A percentile compares a stretch with the other conserved stretches of the same genome.
These are phyloP conservation scores for Syngnathus floridae DNA, from an alignment of 2,113 vertebrate species.

Conservation along the genomic window DNA sequence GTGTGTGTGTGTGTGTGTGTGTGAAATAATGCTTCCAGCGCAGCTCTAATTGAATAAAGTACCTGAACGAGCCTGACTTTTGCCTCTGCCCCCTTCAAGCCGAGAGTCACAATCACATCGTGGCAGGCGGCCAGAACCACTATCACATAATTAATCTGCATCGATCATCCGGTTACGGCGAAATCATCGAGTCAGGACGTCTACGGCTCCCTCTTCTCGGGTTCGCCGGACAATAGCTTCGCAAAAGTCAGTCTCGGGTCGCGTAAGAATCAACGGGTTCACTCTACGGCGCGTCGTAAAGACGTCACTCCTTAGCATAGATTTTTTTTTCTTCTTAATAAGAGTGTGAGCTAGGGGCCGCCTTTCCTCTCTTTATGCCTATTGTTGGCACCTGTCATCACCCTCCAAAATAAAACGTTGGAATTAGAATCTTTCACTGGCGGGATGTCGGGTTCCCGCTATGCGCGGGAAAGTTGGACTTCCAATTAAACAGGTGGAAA, in stretches of 20 bases:
- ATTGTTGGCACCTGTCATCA: conserved; percentile 60
- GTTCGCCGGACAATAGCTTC: conserved; percentile 48
- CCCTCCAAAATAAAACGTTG: conserved; percentile 30
- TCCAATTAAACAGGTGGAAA: conserved; percentile 10
- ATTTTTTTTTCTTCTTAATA: conserved; percentile 51
- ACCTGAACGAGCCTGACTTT: conserved; percentile 55
- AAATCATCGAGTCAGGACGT: conserved; percentile 82
- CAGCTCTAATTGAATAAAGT: conserved; percentile 69
- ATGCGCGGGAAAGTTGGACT: neutral
- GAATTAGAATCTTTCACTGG: conserved; percentile 46
- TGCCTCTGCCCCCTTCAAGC: conserved; percentile 9
- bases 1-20: conserved; percentile 29
- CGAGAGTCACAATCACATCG: conserved; percentile 34
- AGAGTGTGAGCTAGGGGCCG: conserved; percentile 20
- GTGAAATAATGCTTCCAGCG: conserved; percentile 58
- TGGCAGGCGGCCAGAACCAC: conserved; percentile 81
- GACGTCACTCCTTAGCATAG: conserved; percentile 48
- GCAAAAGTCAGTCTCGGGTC: conserved; percentile 43
- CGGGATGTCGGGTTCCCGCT: neutral
- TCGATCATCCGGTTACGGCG: conserved; percentile 83
- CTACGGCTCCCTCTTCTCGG: conserved; percentile 28
- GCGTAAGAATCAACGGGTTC: conserved; percentile 57
- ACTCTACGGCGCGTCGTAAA: conserved; percentile 51
- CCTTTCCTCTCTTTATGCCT: conserved; percentile 71
- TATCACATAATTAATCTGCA: conserved; percentile 88